Evolutionary conservation across 53 echinoderm and acorn worm species (phyloP), one percentile per base, ranked within the genome.

Genomic region (Henricia sp.): DNA sequence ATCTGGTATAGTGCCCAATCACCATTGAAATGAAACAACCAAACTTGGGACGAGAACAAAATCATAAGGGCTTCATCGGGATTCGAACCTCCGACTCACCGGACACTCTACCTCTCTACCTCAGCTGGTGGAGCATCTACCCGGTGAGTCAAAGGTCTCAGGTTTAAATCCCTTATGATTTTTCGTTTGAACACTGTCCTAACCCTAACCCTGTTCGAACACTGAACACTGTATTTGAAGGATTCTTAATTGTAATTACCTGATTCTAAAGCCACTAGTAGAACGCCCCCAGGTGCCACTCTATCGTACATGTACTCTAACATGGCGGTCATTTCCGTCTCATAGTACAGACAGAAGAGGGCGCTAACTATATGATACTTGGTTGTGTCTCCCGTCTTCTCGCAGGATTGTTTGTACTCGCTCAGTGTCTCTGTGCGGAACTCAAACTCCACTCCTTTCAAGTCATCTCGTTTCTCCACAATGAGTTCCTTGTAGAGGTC

Each of bases 331-430:
- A 87, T 41, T 13, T 95, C 89, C 13, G 74, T 73, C 27, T 71
- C 84, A 44, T 95, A 89, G 36, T 95, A 95, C 16, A 95, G 23
- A 8, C 87, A 87, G 77, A 91, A 86, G 12, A 95, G 59, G 11
- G 95, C 48, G 77, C 87, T 89, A 67, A 95, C 89, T 21, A 95
- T 70, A 34, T 95, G 91, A 52, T 60, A 77, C n/a, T 91, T 89
- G 17, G 60, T 39, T 39, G 17, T n/a, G 32, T 72, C 38, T 4
- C 70, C 85, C 11, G 51, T 48, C 19, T 74, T 51, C 48, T 50
- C 50, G n/a, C 50, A 16, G 29, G 50, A 14, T 6, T 0, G 3
- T 50, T 30, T 29, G 52, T 54, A 88, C n/a, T 80, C 58, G 8
- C 48, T 60, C 3, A 74, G 70, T 6, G 88, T 88, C 68, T 88